phyloP scores from a whole-genome alignment of 1,140 invertebrate genomes.

The Drosophila tani region DNA sequence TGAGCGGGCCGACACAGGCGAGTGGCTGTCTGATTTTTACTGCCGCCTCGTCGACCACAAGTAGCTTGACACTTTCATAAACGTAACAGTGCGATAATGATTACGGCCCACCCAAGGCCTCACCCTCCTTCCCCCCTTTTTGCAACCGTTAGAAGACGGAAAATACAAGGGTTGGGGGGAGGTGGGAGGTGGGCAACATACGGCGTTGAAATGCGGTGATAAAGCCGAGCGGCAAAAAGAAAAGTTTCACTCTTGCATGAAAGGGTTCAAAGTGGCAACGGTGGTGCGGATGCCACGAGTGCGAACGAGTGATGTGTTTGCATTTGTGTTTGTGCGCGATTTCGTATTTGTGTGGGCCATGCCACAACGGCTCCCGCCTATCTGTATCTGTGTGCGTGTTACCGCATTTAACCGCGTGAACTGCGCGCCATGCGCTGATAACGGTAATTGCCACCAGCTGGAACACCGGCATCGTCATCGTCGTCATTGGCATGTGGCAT shows the following conservation, averaged over 20 bases:
- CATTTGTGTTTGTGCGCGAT: constrained; percentile 34
- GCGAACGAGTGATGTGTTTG: constrained; percentile 29
- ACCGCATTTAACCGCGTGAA: constrained; percentile 81
- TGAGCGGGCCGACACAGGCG: constrained; percentile 54
- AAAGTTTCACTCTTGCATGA: constrained; percentile 74
- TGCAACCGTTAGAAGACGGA: constrained; percentile 1
- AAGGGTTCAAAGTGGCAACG: constrained; percentile 74
- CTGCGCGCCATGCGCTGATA: constrained; percentile 80
- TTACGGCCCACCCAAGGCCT: constrained; percentile 52
- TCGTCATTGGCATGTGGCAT: constrained; percentile 32
- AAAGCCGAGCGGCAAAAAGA: constrained; percentile 58
- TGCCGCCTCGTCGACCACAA: constrained; percentile 76
- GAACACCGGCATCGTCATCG: constrained; percentile 39
- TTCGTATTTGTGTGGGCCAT: constrained; percentile 19
- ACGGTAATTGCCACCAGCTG: constrained; percentile 83
- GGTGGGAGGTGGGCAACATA: constrained; percentile 53
- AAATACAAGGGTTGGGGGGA: neutral
- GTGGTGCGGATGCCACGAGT: constrained; percentile 34
- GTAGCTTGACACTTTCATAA: constrained; percentile 84
- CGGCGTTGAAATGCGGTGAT: constrained; percentile 77
- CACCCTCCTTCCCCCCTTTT: constrained; percentile 2
- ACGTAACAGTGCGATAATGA: constrained; percentile 83
- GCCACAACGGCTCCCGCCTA: constrained; percentile 22
- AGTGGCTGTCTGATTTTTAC: constrained; percentile 74
- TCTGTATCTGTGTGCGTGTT: constrained; percentile 67